A percentile compares a stretch with the other conserved stretches of the same genome.
phyloP scores from a whole-genome alignment of 2,113 vertebrate species.

The Herpailurus yagouaroundi region DNA sequence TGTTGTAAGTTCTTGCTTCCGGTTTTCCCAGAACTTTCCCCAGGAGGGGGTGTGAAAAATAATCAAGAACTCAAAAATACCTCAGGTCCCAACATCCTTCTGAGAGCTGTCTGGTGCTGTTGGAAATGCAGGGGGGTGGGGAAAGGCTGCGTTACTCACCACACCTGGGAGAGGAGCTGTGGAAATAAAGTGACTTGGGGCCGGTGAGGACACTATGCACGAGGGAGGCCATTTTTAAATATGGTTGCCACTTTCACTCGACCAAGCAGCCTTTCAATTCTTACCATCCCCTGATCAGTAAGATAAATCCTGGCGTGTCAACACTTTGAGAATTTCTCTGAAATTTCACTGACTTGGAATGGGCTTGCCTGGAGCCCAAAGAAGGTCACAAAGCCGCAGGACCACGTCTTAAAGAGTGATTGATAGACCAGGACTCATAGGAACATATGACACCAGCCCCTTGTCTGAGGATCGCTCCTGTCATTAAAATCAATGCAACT shows the following conservation, averaged over 20 bases:
- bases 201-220: neutral
- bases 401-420: constrained; percentile 65
- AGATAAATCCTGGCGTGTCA: neutral
- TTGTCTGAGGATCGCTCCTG: constrained; percentile 85
- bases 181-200: neutral
- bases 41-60: constrained; percentile 22
- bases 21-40: constrained; percentile 43
- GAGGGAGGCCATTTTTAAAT: neutral
- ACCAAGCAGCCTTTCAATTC: neutral
- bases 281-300: neutral
- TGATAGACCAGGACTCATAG: constrained; percentile 68
- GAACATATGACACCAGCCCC: constrained; percentile 79
- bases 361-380: neutral
- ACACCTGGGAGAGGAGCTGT: neutral
- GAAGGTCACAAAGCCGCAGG: constrained; percentile 61
- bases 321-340: constrained; percentile 39
- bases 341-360: constrained; percentile 4
- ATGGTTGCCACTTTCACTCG: neutral
- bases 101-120: constrained; percentile 68
- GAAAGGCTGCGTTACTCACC: neutral
- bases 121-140: neutral
- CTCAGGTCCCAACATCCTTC: constrained; percentile 70
- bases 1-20: constrained; percentile 3
- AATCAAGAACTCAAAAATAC: constrained; percentile 76
- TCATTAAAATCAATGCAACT: constrained; percentile 93